Percentiles rank a stretch among this genome's conserved stretches.
Conservation (phyloP, 2,797 vertebrate species). For the Astyanax mexicanus region DNA sequence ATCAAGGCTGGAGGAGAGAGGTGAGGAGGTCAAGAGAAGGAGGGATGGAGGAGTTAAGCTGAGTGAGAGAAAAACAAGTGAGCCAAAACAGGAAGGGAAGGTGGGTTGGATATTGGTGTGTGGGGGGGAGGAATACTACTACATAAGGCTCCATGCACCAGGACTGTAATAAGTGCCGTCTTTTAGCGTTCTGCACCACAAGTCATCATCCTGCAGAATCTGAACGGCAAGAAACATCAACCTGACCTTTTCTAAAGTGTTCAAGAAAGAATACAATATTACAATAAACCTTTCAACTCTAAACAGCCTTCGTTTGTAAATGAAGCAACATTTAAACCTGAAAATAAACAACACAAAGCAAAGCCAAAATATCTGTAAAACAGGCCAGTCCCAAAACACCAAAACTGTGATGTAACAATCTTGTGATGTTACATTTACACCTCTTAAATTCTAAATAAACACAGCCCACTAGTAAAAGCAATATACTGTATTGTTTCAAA, state of each 20-base stretch:
- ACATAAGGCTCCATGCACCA: neutral
- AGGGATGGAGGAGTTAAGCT: constrained; percentile 33
- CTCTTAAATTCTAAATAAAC: too few relatives aligned
- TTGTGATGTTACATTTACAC: too few relatives aligned
- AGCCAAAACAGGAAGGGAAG: neutral
- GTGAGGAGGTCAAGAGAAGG: constrained; percentile 61
- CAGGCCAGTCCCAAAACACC: too few relatives aligned
- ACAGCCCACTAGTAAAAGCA: too few relatives aligned
- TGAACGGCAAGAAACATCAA: neutral
- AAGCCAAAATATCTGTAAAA: too few relatives aligned
- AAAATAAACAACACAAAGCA: neutral
- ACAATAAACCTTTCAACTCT: too few relatives aligned
- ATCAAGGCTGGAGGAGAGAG: constrained; percentile 62
- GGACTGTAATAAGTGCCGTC: too few relatives aligned
- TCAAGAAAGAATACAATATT: neutral
- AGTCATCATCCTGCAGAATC: neutral
- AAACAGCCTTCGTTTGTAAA: too few relatives aligned
- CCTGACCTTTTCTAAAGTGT: neutral
- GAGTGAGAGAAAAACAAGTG: constrained; percentile 17
- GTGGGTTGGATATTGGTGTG: constrained; percentile 13
- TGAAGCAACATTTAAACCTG: neutral
- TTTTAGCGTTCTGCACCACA: neutral
- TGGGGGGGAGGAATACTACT: constrained; percentile 13
- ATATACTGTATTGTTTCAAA: too few relatives aligned
- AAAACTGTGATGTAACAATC: too few relatives aligned